Evolutionary conservation across 2,113 vertebrate genomes (phyloP).

Genomic region (Carollia perspicillata): DNA sequence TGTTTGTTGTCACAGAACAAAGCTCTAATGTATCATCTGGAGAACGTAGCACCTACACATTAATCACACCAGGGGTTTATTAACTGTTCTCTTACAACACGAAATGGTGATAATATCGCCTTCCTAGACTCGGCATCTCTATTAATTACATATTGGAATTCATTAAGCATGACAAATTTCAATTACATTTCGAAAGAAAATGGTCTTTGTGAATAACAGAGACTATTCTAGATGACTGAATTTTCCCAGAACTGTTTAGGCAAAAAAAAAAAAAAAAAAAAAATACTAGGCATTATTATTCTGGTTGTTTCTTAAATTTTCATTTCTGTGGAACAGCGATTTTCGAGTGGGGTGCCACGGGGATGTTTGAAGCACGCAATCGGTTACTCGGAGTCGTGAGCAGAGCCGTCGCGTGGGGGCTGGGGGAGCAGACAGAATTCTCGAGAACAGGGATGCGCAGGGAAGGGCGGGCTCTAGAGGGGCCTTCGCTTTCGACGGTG

Average conservation of each 20-base stretch:
- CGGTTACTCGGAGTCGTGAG: too few species aligned
- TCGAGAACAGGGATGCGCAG: too few species aligned
- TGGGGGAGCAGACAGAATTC: too few species aligned
- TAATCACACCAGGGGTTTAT: not conserved
- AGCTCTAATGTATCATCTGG: not conserved
- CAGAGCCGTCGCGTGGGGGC: too few species aligned
- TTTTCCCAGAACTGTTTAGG: not conserved
- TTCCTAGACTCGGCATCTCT: not conserved
- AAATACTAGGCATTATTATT: not conserved
- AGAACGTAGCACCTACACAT: not conserved
- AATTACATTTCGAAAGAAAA: not conserved
- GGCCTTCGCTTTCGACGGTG: too few species aligned
- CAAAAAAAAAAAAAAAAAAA: too few species aligned
- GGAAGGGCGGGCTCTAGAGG: too few species aligned
- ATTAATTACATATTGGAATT: not conserved
- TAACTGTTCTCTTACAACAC: not conserved
- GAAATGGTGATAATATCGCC: not conserved
- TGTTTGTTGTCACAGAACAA: too few species aligned
- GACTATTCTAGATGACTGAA: not conserved
- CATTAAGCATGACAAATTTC: not conserved
- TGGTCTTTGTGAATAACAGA: not conserved
- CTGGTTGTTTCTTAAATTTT: not conserved
- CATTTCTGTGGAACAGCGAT: not conserved
- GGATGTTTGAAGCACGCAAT: not conserved
- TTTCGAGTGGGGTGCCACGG: not conserved